Evolutionary conservation across 2,888 invertebrate species (phyloP), one percentile per base, ranked within the genome.

Genomic region (Sinhomidia bicolor): DNA sequence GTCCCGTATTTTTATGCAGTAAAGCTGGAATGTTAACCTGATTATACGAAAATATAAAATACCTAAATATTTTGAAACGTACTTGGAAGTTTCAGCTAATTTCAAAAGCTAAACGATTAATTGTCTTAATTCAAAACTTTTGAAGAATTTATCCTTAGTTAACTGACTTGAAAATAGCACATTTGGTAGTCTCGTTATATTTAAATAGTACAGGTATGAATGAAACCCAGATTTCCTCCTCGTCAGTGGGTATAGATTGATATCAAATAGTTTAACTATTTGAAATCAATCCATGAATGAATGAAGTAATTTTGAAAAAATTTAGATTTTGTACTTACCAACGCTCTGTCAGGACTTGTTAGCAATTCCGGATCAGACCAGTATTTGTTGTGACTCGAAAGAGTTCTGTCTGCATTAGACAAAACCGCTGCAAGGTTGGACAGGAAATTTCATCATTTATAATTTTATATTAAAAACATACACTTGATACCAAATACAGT

Each of bases 11-110:
- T 36, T 41, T 12, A 1, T 60, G 26, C 10, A n/a, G 36, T 54
- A 68, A 26, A 68, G 32, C 1, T 32, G 83, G 20, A 32, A 78
- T 78, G 32, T 32, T 32, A 17, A 78, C 51, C 76, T 78, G 36
- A 9, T 17, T 17, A 32, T 17, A 32, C 4, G 14, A 10, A n/a
- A 6, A 32, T 32, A 17, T 6, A 6, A 36, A 14, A 65, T 32
- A n/a, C n/a, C n/a, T n/a, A n/a, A n/a, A n/a, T 6, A 17, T 4
- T 17, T 57, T 6, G 57, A 20, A 57, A 57, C 10, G 17, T 57
- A 2, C 6, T 12, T 47, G 14, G 12, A 47, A 12, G 7, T 57
- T 57, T 6, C n/a, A n/a, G n/a, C n/a, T n/a, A 20, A 10, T 57
- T 57, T 51, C 2, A 51, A 51, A 20, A 57, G 17, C 17, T 20